Percentiles rank a stretch among this genome's conserved stretches.
Evolutionary conservation across 2,113 vertebrate genomes (phyloP).

Genomic region (Pseudorectes ferrugineus): DNA sequence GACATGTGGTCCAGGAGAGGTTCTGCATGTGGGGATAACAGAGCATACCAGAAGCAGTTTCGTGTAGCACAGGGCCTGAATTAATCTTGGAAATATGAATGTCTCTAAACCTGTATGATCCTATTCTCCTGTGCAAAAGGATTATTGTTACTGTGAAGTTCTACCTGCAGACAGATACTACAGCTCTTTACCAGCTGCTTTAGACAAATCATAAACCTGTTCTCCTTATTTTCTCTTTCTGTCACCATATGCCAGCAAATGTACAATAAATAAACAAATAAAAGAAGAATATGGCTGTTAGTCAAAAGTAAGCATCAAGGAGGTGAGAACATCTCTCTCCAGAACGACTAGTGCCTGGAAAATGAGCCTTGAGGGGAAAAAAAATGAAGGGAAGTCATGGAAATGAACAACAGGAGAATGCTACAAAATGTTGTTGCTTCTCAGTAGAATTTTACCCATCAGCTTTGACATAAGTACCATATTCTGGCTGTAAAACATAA

Average conservation of each 20-base stretch:
- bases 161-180: not conserved
- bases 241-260: not conserved
- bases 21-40: not conserved
- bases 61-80: not conserved
- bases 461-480: slow-evolving; percentile 64
- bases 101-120: not conserved
- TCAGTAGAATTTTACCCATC: slow-evolving; percentile 59
- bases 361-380: slow-evolving; percentile 25
- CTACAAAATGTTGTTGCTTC: slow-evolving; percentile 45
- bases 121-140: not conserved
- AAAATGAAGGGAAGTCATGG: slow-evolving; percentile 45
- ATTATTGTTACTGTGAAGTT: not conserved
- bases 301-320: slow-evolving; percentile 24
- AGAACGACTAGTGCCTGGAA: not conserved
- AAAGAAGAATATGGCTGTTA: slow-evolving; percentile 17
- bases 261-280: slow-evolving; percentile 40
- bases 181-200: not conserved
- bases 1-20: not conserved
- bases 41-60: not conserved
- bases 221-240: slow-evolving; percentile 15
- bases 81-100: not conserved
- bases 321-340: slow-evolving; percentile 22
- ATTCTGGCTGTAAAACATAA: slow-evolving; percentile 65
- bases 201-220: not conserved
- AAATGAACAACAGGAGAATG: slow-evolving; percentile 60